These are phyloP conservation scores for Eumerus sabulonum DNA, from an alignment of 2,888 invertebrate species.

Conservation along the genomic window DNA sequence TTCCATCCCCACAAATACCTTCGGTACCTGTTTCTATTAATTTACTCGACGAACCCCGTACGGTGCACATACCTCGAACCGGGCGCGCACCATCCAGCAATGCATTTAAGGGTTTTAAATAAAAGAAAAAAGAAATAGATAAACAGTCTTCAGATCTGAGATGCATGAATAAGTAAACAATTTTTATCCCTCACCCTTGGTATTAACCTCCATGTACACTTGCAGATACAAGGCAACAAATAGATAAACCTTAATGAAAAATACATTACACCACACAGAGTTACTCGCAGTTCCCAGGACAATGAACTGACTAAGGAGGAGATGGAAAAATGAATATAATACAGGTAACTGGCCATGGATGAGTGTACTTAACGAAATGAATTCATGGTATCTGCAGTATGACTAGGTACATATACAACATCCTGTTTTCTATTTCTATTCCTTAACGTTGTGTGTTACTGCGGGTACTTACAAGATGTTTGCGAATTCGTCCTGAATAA, in stretches of 20 bases:
- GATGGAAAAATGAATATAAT: not conserved
- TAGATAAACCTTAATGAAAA: conserved; percentile 47
- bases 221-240: conserved; percentile 6
- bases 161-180: conserved; percentile 24
- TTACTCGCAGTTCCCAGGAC: no score
- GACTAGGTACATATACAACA: no score
- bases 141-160: no score
- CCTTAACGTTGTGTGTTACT: not conserved
- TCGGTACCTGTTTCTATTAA: no score
- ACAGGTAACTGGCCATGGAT: conserved; percentile 33
- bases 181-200: conserved; percentile 3
- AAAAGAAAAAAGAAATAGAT: no score
- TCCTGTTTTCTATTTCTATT: not conserved
- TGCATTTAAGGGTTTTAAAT: no score
- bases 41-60: no score
- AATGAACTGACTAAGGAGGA: not conserved
- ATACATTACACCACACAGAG: conserved; percentile 21
- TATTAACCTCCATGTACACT: conserved; percentile 32
- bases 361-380: conserved; percentile 29
- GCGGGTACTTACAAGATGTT: conserved; percentile 26
- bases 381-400: not conserved
- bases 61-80: no score
- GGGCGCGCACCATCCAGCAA: no score
- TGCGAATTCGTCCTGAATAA: conserved; percentile 59
- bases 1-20: no score